These are phyloP conservation scores for Thereva nobilitata DNA, from an alignment of 2,888 invertebrate species.

Conservation along the genomic window DNA sequence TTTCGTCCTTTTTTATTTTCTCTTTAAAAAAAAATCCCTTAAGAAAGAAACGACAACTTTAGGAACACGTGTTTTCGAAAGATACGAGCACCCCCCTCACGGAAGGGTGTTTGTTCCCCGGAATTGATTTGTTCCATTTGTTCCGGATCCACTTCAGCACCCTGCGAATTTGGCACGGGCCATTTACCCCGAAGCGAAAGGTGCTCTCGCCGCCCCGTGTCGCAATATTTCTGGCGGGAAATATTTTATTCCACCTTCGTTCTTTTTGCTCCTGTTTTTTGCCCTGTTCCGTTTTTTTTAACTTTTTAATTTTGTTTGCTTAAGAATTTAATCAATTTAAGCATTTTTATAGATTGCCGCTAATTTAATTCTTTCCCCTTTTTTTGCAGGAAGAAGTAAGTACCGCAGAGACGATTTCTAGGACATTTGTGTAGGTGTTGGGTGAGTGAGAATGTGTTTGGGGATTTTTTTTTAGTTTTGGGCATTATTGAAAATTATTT, in stretches of 20 bases:
- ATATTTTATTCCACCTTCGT: conserved; percentile 1
- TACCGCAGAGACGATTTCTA: conserved; percentile 41
- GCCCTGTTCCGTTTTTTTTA: conserved; percentile 2
- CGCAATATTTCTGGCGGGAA: not conserved
- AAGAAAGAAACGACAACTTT: conserved; percentile 1
- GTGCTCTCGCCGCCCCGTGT: conserved; percentile 6
- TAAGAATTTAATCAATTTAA: conserved; percentile 44
- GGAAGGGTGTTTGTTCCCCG: conserved; percentile 6
- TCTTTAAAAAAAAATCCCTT: conserved; percentile 6
- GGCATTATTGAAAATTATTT: no score
- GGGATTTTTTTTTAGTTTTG: no score
- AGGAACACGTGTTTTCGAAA: conserved; percentile 28
- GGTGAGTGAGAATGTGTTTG: conserved; percentile 19
- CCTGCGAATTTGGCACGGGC: conserved; percentile 52
- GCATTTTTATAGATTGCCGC: conserved; percentile 41
- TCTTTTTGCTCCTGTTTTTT: not conserved
- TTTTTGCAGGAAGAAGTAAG: conserved; percentile 59
- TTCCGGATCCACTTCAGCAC: conserved; percentile 23
- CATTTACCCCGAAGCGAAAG: conserved; percentile 48
- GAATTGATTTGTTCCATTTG: conserved; percentile 37
- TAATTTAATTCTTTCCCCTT: conserved; percentile 45
- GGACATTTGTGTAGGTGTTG: conserved; percentile 10
- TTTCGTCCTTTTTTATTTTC: conserved; percentile 5
- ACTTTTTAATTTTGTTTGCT: conserved; percentile 37
- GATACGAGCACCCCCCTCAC: conserved; percentile 8